Evolutionary conservation across 2,797 vertebrate genomes (phyloP).

Genomic region (Carcharodon carcharias): DNA sequence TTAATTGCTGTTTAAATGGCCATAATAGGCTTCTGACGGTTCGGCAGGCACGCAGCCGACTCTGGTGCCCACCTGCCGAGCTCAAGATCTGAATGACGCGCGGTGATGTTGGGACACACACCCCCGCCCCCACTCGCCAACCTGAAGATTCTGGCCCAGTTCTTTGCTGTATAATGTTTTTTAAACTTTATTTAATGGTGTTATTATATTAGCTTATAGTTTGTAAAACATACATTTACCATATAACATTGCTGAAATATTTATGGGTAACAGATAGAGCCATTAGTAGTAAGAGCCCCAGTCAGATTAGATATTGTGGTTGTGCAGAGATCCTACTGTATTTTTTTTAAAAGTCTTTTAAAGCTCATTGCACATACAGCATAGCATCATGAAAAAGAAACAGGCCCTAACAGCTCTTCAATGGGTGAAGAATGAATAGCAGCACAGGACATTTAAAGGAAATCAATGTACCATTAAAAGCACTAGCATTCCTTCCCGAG

Average conservation of each 20-base stretch:
- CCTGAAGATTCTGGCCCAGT: no score
- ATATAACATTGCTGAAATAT: not conserved
- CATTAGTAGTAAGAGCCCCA: not conserved
- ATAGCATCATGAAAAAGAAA: no score
- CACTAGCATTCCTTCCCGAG: not conserved
- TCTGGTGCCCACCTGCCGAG: no score
- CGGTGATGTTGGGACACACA: no score
- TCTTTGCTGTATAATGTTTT: slow-evolving; percentile 38
- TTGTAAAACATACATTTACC: not conserved
- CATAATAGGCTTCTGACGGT: no score
- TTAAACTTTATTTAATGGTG: slow-evolving; percentile 42
- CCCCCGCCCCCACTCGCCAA: no score
- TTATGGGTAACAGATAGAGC: not conserved
- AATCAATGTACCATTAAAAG: not conserved
- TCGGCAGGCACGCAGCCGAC: no score
- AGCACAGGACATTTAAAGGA: not conserved
- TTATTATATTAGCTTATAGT: not conserved
- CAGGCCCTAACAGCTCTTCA: not conserved
- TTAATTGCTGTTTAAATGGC: no score
- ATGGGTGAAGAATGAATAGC: not conserved
- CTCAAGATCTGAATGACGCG: no score
- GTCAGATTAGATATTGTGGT: not conserved
- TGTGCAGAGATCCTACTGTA: slow-evolving; percentile 34
- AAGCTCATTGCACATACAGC: slow-evolving; percentile 51
- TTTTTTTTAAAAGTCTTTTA: slow-evolving; percentile 54